Conservation (phyloP, 2,888 invertebrate species). For the Dryobotodes eremita region DNA sequence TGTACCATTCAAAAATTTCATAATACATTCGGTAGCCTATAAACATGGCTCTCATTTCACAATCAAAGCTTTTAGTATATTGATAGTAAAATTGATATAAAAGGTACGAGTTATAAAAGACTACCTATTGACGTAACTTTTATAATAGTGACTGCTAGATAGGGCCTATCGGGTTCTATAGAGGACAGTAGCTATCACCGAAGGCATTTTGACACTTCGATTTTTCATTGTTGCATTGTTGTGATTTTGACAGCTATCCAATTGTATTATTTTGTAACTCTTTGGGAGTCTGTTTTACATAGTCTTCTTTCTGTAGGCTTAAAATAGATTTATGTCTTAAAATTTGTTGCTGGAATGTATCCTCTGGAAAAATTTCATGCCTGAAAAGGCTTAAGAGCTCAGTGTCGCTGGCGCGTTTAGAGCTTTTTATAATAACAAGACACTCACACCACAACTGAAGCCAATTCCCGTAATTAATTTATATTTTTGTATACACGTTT, state of each 20-base stretch:
- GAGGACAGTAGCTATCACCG: constrained; percentile 6
- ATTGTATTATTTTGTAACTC: constrained; percentile 16
- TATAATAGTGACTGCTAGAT: constrained; percentile 29
- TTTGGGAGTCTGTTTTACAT: not conserved
- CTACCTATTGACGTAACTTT: constrained; percentile 39
- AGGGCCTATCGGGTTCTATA: constrained; percentile 20
- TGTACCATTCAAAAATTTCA: constrained; percentile 20
- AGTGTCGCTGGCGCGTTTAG: not conserved
- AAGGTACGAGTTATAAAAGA: constrained; percentile 34
- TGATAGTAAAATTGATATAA: constrained; percentile 45
- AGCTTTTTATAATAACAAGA: not conserved
- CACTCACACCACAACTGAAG: not conserved
- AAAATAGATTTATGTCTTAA: not conserved
- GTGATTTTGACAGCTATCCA: constrained; percentile 6
- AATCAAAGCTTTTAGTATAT: constrained; percentile 62
- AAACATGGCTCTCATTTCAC: constrained; percentile 36
- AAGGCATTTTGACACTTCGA: constrained; percentile 28
- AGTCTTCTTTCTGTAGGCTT: not conserved
- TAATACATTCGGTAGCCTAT: constrained; percentile 31
- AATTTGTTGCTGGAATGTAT: not conserved
- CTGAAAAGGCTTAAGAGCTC: not conserved
- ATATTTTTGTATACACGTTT: not conserved
- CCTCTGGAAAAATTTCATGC: not conserved
- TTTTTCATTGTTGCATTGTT: constrained; percentile 37
- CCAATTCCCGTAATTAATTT: not conserved